Conservation (phyloP, 2,888 invertebrate genomes). For the Tenthredo amoena region DNA sequence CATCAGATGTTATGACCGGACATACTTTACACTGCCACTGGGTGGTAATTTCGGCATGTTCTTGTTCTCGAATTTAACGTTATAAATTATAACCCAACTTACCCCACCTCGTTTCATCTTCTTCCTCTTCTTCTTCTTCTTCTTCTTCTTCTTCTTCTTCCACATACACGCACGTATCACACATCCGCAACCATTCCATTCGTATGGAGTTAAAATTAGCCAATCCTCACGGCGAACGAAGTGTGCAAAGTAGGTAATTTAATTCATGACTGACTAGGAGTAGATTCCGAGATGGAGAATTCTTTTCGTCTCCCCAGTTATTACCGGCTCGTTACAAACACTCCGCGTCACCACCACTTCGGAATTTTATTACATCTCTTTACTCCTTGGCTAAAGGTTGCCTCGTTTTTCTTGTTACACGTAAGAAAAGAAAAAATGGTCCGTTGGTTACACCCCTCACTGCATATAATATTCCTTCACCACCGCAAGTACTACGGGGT, state of each 20-base stretch:
- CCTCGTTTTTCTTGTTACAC: background rate
- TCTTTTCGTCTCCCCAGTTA: background rate
- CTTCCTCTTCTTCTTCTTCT: background rate
- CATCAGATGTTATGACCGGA: conserved; percentile 76
- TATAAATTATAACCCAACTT: conserved; percentile 66
- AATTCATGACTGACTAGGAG: background rate
- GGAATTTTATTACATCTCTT: background rate
- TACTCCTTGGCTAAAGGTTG: background rate
- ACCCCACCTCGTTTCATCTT: conserved; percentile 28
- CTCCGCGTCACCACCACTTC: conserved; percentile 68
- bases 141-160: background rate
- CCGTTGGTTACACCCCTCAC: background rate
- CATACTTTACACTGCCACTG: conserved; percentile 73
- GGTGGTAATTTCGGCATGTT: conserved; percentile 74
- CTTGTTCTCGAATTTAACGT: conserved; percentile 71
- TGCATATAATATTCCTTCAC: background rate
- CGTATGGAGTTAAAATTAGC: background rate
- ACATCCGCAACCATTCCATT: background rate
- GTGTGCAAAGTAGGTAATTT: background rate
- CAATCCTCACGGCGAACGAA: background rate
- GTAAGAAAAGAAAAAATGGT: background rate
- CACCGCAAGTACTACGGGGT: conserved; percentile 57
- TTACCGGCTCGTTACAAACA: conserved; percentile 12
- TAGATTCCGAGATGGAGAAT: background rate
- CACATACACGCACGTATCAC: background rate